Percentiles rank a stretch among this genome's conserved stretches.
Conservation (phyloP, 1,140 invertebrate species). For the Drosophila prosaltans region DNA sequence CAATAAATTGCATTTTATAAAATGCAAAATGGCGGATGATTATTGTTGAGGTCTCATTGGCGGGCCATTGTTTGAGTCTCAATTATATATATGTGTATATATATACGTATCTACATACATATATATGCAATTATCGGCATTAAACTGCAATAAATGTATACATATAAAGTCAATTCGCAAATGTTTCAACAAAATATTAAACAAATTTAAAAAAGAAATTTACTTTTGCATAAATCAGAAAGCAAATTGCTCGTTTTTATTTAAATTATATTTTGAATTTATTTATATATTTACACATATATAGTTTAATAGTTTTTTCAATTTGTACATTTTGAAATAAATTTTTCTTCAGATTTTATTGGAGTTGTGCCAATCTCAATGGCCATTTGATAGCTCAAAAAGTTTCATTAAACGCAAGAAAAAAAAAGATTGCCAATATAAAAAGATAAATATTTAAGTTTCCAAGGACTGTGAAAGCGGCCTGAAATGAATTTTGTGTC, state of each 20-base stretch:
- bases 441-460: constrained; percentile 1
- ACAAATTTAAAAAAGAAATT: no score
- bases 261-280: not conserved
- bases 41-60: constrained; percentile 9
- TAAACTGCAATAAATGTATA: not conserved
- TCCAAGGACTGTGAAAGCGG: not conserved
- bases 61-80: not conserved
- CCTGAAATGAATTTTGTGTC: not conserved
- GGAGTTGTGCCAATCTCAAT: not conserved
- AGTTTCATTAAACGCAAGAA: not conserved
- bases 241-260: no score
- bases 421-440: not conserved
- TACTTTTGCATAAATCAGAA: no score
- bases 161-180: not conserved
- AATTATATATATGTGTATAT: not conserved
- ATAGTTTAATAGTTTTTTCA: not conserved
- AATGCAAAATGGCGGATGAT: constrained; percentile 14
- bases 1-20: constrained; percentile 38
- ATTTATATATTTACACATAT: not conserved
- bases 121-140: not conserved
- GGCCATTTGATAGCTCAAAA: constrained; percentile 5
- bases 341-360: not conserved
- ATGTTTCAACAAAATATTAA: no score
- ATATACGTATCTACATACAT: no score
- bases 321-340: not conserved